Evolutionary conservation across 2,113 vertebrate species (phyloP), one percentile per base, ranked within the genome.

Genomic region (Daboia siamensis): DNA sequence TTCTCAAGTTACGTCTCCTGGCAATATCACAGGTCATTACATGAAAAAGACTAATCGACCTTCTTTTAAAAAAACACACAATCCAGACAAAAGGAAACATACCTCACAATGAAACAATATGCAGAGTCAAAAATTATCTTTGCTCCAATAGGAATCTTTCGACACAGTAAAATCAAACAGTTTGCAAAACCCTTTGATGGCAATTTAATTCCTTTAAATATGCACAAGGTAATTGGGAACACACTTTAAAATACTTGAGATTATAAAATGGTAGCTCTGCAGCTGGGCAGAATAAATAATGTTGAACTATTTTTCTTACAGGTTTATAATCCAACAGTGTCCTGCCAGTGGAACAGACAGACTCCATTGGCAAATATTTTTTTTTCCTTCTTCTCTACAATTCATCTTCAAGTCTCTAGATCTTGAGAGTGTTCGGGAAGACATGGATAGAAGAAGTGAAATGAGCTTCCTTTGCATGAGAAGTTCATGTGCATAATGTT

Each of bases 141-240:
- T 91, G 94, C 92, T 94, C 89, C 93, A 91, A 95, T 39, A 94
- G 87, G 87, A 95, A 92, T 96, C 95, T 96, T 96, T 93, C 94
- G 94, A 95, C 95, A 93, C 92, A 95, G 95, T 46, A 94, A 97
- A 95, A 96, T 97, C 96, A 97, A 96, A 96, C 94, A 93, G 89
- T 91, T 95, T 94, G 92, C 92, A 95, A 95, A 97, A 94, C 44
- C 86, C 97, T 98, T 97, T 97, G 96, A 97, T 97, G 97, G 96
- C 96, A 96, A 97, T 94, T 91, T 95, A 96, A 97, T 97, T 97
- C 94, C 94, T 96, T 93, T 97, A 97, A 97, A 97, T 96, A 97
- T 93, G 93, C 95, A 97, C 26, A 0, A 93, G 92, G 95, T 97
- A 98, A 98, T 96, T 97, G 96, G 96, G 96, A 97, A 96, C 96